Evolutionary conservation across 2,888 invertebrate species (phyloP).

Genomic region (Macrosoma leucophasiata): DNA sequence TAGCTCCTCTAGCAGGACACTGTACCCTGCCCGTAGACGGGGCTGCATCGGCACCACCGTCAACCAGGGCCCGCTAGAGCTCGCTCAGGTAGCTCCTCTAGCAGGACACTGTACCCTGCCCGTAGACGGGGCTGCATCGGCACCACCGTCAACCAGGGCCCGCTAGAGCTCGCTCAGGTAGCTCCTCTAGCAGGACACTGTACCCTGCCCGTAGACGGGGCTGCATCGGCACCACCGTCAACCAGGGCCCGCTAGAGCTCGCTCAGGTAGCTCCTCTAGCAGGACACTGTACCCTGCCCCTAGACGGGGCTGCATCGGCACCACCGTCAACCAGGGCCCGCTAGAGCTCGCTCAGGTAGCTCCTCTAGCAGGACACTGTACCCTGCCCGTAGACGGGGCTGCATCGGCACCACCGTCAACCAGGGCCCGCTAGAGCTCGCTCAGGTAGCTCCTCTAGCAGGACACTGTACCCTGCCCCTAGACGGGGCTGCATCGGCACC

Average conservation of each 20-base stretch:
- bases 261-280: conserved; percentile 81
- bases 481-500: conserved; percentile 94
- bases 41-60: conserved; percentile 96
- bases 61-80: conserved; percentile 96
- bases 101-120: too few species aligned
- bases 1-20: too few species aligned
- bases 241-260: conserved; percentile 96
- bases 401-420: conserved; percentile 94
- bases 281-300: too few species aligned
- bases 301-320: conserved; percentile 97
- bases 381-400: too few species aligned
- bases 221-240: conserved; percentile 93
- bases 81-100: conserved; percentile 84
- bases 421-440: conserved; percentile 98
- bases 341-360: conserved; percentile 88
- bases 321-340: conserved; percentile 95
- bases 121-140: conserved; percentile 98
- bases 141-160: conserved; percentile 95
- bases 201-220: too few species aligned
- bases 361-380: too few species aligned
- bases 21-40: too few species aligned
- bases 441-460: too few species aligned
- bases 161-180: conserved; percentile 91
- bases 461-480: too few species aligned
- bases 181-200: too few species aligned